Percentiles rank a stretch among this genome's conserved stretches.
phyloP scores from a whole-genome alignment of 2,888 invertebrate genomes.

The Epicampocera succincta region DNA sequence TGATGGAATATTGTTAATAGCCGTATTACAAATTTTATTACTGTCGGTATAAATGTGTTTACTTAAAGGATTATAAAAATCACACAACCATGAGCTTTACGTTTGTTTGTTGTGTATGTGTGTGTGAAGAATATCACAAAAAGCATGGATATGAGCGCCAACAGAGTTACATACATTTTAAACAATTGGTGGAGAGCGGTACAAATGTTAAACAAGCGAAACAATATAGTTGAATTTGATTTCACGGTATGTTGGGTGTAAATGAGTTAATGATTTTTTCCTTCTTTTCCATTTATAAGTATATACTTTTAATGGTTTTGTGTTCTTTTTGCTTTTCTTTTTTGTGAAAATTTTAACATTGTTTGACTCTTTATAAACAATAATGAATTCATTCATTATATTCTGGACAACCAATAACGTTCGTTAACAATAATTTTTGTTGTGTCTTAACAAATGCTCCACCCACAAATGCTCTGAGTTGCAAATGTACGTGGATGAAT shows the following conservation, averaged over 20 bases:
- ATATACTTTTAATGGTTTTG: not conserved
- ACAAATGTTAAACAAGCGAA: constrained; percentile 54
- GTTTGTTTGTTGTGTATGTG: too few species aligned
- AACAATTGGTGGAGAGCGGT: constrained; percentile 41
- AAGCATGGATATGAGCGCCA: not conserved
- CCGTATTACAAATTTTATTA: constrained; percentile 37
- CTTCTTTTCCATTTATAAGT: constrained; percentile 1
- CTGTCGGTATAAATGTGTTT: not conserved
- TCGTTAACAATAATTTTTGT: constrained; percentile 51
- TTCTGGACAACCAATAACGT: constrained; percentile 51
- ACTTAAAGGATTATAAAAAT: constrained; percentile 9
- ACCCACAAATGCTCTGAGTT: constrained; percentile 45
- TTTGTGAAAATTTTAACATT: constrained; percentile 26
- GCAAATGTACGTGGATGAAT: constrained; percentile 8
- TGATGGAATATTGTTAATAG: constrained; percentile 42
- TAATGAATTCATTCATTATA: constrained; percentile 54
- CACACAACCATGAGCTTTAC: not conserved
- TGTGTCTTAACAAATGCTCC: constrained; percentile 49
- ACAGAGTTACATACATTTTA: constrained; percentile 2
- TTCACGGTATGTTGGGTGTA: constrained; percentile 55
- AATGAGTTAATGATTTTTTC: constrained; percentile 48
- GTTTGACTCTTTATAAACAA: constrained; percentile 51
- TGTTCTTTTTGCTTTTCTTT: constrained; percentile 14
- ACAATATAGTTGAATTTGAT: constrained; percentile 58
- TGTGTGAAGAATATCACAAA: not conserved